Conservation (phyloP, 2,888 invertebrate genomes). For the Phorcus lineatus region DNA sequence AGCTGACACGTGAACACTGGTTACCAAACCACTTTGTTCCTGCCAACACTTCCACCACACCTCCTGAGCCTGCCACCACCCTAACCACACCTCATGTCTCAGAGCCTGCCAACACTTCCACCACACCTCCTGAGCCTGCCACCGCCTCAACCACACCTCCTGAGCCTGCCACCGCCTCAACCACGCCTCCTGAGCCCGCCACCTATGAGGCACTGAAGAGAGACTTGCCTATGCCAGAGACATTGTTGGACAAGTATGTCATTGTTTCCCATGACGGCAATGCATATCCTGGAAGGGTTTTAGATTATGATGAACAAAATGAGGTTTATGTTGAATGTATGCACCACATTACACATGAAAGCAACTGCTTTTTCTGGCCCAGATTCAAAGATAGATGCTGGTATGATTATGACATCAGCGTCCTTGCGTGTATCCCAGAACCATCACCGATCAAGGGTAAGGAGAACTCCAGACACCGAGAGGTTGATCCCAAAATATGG, state of each 20-base stretch:
- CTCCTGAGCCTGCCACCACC: too few relatives aligned
- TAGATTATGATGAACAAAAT: conserved; percentile 12
- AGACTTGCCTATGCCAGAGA: conserved; percentile 9
- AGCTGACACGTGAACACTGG: neutral
- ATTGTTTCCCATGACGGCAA: conserved; percentile 9
- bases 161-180: neutral
- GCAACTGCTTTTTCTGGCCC: conserved; percentile 17
- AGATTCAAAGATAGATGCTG: conserved; percentile 17
- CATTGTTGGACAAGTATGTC: conserved; percentile 9
- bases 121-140: neutral
- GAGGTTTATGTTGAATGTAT: conserved; percentile 19
- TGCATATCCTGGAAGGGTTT: conserved; percentile 8
- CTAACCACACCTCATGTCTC: too few relatives aligned
- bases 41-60: neutral
- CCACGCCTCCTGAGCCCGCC: neutral
- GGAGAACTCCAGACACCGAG: neutral
- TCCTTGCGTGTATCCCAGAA: conserved; percentile 4
- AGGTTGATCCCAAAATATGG: conserved; percentile 14
- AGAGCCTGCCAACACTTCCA: neutral
- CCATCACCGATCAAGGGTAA: neutral
- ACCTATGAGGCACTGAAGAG: neutral
- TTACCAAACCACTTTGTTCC: conserved; percentile 9
- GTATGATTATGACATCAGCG: conserved; percentile 8
- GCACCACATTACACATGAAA: neutral
- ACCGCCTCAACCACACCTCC: neutral